Evolutionary conservation across 2,797 vertebrate genomes (phyloP).

Genomic region (Danio jaintianensis): DNA sequence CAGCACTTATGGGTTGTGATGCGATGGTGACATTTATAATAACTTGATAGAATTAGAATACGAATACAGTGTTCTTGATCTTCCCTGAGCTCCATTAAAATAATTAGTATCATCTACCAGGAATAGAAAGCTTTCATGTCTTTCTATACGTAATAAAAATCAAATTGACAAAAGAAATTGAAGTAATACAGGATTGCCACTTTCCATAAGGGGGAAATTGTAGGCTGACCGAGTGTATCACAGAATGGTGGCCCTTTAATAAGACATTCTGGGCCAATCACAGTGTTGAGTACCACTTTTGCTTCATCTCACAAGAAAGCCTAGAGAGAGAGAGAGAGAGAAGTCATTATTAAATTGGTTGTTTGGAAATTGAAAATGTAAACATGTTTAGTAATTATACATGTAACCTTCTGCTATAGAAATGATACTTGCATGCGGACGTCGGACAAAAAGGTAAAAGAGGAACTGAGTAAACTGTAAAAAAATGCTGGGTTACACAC

Average conservation of each 20-base stretch:
- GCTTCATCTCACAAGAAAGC: neutral
- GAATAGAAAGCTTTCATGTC: neutral
- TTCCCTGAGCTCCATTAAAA: conserved; percentile 32
- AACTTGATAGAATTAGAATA: conserved; percentile 47
- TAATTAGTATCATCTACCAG: conserved; percentile 5
- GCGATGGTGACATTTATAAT: conserved; percentile 14
- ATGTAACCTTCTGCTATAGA: neutral
- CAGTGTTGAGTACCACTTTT: conserved; percentile 8
- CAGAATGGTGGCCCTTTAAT: neutral
- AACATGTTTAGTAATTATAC: neutral
- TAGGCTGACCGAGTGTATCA: neutral
- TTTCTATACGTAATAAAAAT: neutral
- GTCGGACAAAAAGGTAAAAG: too few species aligned
- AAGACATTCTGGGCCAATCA: conserved; percentile 15
- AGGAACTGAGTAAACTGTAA: too few species aligned
- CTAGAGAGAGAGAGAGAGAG: neutral
- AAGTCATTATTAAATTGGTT: neutral
- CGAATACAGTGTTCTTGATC: conserved; percentile 34
- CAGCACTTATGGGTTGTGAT: neutral
- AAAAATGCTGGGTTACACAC: too few species aligned
- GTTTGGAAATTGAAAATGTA: neutral
- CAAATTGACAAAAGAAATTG: neutral
- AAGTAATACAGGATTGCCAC: neutral
- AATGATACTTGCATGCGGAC: neutral
- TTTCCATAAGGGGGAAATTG: neutral